Conservation (phyloP, 1,140 invertebrate species). For the Pteromalus puparum region DNA sequence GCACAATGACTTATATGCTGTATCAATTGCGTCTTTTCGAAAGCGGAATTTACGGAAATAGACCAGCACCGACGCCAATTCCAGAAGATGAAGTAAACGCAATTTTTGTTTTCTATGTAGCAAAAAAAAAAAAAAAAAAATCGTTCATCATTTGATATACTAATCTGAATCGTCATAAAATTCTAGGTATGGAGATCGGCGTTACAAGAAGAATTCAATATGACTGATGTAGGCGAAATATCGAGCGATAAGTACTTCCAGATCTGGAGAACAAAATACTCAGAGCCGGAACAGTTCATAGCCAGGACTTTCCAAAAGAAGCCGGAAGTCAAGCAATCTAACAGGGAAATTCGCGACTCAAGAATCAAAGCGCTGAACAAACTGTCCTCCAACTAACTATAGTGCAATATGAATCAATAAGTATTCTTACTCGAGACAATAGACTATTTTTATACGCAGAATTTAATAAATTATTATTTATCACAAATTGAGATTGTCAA, state of each 20-base stretch:
- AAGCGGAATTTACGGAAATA: conserved; percentile 66
- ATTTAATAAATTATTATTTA: conserved; percentile 30
- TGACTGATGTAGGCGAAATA: conserved; percentile 67
- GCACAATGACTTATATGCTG: conserved; percentile 73
- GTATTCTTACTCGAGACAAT: background rate
- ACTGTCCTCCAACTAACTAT: background rate
- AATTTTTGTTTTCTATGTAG: background rate
- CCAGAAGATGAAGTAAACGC: conserved; percentile 66
- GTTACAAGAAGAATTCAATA: conserved; percentile 71
- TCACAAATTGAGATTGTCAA: background rate
- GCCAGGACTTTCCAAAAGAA: conserved; percentile 57
- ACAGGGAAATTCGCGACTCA: background rate
- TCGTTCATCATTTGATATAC: background rate
- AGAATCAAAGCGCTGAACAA: background rate
- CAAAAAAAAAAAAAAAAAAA: background rate
- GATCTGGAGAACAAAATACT: conserved; percentile 70
- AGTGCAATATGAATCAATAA: conserved; percentile 7
- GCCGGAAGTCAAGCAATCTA: conserved; percentile 10
- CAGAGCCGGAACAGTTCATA: conserved; percentile 68
- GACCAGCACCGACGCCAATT: conserved; percentile 63
- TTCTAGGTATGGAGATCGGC: conserved; percentile 71
- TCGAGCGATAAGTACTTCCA: conserved; percentile 70
- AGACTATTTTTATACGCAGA: conserved; percentile 36
- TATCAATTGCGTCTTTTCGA: conserved; percentile 71
- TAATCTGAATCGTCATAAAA: background rate